A percentile compares a stretch with the other conserved stretches of the same genome.
These are phyloP conservation scores for Paradoxurus hermaphroditus DNA, from an alignment of 2,113 vertebrate species.

Conservation along the genomic window DNA sequence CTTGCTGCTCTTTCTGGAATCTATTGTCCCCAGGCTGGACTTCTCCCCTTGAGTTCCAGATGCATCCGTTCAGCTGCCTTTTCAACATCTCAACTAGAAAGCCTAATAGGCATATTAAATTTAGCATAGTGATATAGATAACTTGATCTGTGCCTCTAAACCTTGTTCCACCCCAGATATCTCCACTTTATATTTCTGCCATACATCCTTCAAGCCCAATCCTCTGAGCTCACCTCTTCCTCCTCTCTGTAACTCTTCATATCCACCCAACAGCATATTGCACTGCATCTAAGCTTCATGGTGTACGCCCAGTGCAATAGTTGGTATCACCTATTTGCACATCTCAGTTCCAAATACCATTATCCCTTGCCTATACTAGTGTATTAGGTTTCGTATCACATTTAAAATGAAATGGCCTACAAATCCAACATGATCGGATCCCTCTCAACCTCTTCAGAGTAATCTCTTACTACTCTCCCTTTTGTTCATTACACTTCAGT, in stretches of 20 bases:
- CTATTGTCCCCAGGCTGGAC: not conserved
- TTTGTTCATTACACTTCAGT: not conserved
- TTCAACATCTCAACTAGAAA: not conserved
- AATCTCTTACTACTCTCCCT: not conserved
- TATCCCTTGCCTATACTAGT: not conserved
- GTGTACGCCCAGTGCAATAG: not conserved
- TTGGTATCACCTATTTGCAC: not conserved
- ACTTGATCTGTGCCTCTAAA: not conserved
- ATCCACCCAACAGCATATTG: not conserved
- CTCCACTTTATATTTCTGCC: not conserved
- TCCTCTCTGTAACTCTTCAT: not conserved
- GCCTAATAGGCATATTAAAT: not conserved
- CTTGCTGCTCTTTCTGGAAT: not conserved
- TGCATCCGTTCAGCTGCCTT: not conserved
- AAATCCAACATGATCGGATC: not conserved
- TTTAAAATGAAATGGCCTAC: slow-evolving; percentile 2
- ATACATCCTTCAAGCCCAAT: not conserved
- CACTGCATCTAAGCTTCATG: not conserved
- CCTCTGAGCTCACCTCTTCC: not conserved
- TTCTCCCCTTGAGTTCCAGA: not conserved
- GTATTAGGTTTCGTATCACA: not conserved
- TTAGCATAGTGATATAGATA: not conserved
- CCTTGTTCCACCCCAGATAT: not conserved
- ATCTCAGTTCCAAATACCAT: not conserved
- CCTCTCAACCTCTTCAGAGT: not conserved